These are phyloP conservation scores for Stratiomys singularior DNA, from an alignment of 2,888 invertebrate genomes.

Conservation along the genomic window DNA sequence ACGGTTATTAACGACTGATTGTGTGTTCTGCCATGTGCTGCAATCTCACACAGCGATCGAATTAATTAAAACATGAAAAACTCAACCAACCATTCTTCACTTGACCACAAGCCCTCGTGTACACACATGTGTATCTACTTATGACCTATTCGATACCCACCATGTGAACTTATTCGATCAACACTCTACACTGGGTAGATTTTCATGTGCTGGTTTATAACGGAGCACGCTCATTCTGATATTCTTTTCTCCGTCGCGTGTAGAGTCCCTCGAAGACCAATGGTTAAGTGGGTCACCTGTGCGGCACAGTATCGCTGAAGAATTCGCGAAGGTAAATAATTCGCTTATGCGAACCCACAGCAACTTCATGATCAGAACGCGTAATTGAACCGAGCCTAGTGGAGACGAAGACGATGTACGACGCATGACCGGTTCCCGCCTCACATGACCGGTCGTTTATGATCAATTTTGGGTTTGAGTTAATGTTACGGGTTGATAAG, in stretches of 20 bases:
- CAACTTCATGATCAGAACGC: conserved; percentile 32
- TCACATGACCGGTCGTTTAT: conserved; percentile 17
- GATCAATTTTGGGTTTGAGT: conserved; percentile 35
- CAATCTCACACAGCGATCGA: not conserved
- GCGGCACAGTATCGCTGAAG: conserved; percentile 1
- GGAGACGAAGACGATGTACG: not conserved
- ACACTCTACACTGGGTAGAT: not conserved
- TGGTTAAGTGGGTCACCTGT: conserved; percentile 36
- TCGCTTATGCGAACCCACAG: not conserved
- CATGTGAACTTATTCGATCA: conserved; percentile 10
- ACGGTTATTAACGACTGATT: conserved; percentile 6
- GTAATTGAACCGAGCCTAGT: conserved; percentile 12
- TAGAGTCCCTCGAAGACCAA: conserved; percentile 32
- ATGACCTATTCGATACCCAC: conserved; percentile 19
- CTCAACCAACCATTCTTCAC: conserved; percentile 4
- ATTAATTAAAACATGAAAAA: conserved; percentile 43
- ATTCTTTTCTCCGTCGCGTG: conserved; percentile 8
- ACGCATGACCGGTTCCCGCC: conserved; percentile 22
- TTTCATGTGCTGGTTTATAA: conserved; percentile 25
- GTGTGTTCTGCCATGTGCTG: not conserved
- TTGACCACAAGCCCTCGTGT: conserved; percentile 15
- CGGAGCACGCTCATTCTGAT: conserved; percentile 7
- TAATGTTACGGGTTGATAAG: conserved; percentile 24
- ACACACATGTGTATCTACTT: not conserved
- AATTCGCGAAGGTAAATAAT: conserved; percentile 39